These are phyloP conservation scores for Deilephila elpenor DNA, from an alignment of 2,888 invertebrate genomes.

Conservation along the genomic window DNA sequence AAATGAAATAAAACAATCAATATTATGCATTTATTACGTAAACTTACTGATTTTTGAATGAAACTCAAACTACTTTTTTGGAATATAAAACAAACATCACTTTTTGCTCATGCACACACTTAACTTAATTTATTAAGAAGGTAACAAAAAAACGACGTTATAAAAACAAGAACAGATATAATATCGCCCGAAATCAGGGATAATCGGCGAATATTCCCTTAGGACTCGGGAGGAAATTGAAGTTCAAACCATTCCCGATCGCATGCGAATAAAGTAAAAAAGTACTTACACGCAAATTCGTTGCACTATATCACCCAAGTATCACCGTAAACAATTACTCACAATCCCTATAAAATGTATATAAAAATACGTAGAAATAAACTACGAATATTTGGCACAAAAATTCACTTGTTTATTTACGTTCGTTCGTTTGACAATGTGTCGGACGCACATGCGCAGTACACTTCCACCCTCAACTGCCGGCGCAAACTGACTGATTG, in stretches of 20 bases:
- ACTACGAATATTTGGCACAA: slow-evolving; percentile 51
- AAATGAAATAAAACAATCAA: not conserved
- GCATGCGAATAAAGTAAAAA: slow-evolving; percentile 66
- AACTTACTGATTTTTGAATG: too few relatives aligned
- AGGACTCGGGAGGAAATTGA: slow-evolving; percentile 52
- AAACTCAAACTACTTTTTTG: not conserved
- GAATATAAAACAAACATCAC: not conserved
- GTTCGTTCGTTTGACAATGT: slow-evolving; percentile 70
- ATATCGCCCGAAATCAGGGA: slow-evolving; percentile 25
- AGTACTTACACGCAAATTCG: slow-evolving; percentile 74
- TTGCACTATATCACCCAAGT: slow-evolving; percentile 55
- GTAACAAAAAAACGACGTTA: not conserved
- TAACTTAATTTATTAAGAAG: not conserved
- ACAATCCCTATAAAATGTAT: slow-evolving; percentile 37
- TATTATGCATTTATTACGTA: not conserved
- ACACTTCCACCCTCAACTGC: slow-evolving; percentile 54
- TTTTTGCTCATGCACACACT: not conserved
- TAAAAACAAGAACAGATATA: not conserved
- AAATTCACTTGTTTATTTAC: slow-evolving; percentile 78
- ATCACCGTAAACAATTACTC: slow-evolving; percentile 47
- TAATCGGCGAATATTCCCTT: slow-evolving; percentile 46
- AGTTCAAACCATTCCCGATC: slow-evolving; percentile 58
- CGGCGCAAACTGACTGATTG: slow-evolving; percentile 67
- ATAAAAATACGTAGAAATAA: slow-evolving; percentile 28
- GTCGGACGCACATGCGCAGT: slow-evolving; percentile 70